These are phyloP conservation scores for Latrodectus elegans DNA, from an alignment of 2,888 invertebrate genomes.

Conservation along the genomic window DNA sequence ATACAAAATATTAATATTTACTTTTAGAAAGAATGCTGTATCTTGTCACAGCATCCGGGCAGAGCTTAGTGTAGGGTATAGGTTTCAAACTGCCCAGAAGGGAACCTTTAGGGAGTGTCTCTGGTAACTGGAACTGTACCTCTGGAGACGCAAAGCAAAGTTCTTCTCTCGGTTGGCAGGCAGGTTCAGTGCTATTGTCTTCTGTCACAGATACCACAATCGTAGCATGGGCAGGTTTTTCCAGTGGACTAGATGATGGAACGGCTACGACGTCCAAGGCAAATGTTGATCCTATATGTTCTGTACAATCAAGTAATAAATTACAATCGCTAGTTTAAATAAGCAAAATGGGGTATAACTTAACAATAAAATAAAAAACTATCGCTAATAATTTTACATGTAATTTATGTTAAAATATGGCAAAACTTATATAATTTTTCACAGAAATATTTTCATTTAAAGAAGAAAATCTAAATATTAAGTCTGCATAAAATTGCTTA, in stretches of 20 bases:
- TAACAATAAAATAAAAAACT: too few relatives aligned
- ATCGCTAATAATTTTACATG: too few relatives aligned
- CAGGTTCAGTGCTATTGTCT: constrained; percentile 33
- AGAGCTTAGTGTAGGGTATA: constrained; percentile 31
- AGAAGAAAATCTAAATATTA: too few relatives aligned
- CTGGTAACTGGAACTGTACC: constrained; percentile 38
- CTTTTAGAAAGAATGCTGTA: constrained; percentile 15
- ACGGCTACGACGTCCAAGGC: constrained; percentile 42
- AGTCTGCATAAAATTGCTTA: too few relatives aligned
- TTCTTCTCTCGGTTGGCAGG: constrained; percentile 32
- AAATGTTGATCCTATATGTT: constrained; percentile 49
- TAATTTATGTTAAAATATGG: too few relatives aligned
- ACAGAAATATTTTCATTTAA: too few relatives aligned
- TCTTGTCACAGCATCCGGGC: constrained; percentile 14
- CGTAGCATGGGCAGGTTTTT: constrained; percentile 18
- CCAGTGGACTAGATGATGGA: constrained; percentile 3
- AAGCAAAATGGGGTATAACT: too few relatives aligned
- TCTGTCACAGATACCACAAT: constrained; percentile 26
- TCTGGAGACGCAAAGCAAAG: constrained; percentile 40
- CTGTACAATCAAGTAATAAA: constrained; percentile 8
- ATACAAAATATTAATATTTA: constrained; percentile 6
- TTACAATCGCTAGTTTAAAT: neutral
- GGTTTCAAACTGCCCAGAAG: constrained; percentile 34
- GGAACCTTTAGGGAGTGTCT: constrained; percentile 10
- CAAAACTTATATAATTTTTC: too few relatives aligned